These are phyloP conservation scores for Drosophila ogumai DNA, from an alignment of 1,140 invertebrate species.

Conservation along the genomic window DNA sequence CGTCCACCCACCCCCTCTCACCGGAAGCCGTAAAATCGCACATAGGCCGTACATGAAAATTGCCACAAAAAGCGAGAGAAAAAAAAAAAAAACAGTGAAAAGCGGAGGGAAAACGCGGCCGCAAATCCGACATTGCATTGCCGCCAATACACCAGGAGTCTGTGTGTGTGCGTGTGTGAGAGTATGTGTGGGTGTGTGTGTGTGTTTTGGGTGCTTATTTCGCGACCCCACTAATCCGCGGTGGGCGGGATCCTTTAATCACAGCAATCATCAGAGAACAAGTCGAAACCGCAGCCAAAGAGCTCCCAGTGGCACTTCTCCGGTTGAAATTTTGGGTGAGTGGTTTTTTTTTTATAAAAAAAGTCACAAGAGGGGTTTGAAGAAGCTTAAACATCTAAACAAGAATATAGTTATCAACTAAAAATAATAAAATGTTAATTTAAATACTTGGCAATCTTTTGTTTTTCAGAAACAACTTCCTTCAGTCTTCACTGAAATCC, in stretches of 20 bases:
- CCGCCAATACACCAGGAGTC: slow-evolving; percentile 38
- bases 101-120: slow-evolving; percentile 45
- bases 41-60: slow-evolving; percentile 60
- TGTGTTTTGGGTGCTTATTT: slow-evolving; percentile 35
- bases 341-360: too few relatives aligned
- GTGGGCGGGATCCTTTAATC: slow-evolving; percentile 35
- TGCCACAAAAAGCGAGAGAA: slow-evolving; percentile 48
- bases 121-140: slow-evolving; percentile 77
- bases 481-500: too few relatives aligned
- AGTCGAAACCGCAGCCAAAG: neutral
- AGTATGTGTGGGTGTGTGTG: slow-evolving; percentile 29
- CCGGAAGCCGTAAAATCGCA: slow-evolving; percentile 76
- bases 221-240: slow-evolving; percentile 26
- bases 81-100: slow-evolving; percentile 30
- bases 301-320: neutral
- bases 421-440: too few relatives aligned
- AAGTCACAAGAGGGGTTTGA: neutral
- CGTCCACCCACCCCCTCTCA: slow-evolving; percentile 27
- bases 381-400: too few relatives aligned
- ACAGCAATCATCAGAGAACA: slow-evolving; percentile 33
- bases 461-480: too few relatives aligned
- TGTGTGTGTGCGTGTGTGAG: slow-evolving; percentile 15
- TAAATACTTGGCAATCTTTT: too few relatives aligned
- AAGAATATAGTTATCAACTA: too few relatives aligned
- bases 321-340: neutral